Base-by-base conservation (phyloP, 2,797 vertebrate genomes). In the Lutjanus argentimaculatus region DNA sequence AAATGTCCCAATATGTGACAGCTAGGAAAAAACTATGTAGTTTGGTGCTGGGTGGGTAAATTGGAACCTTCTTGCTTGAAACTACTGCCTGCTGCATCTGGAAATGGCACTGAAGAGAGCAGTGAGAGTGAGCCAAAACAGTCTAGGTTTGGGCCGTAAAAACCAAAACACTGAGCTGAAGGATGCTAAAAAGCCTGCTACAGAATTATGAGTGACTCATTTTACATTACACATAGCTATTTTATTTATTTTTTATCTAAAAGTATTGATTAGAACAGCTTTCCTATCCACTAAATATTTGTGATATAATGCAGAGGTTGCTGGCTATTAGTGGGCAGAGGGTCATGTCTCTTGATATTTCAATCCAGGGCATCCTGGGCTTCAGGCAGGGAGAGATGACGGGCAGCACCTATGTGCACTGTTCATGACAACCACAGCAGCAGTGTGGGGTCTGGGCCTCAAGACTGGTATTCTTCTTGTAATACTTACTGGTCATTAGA, bases 241-340 rank as follows among this genome's bases (percentile, higher is more conserved):
- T 6, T 21, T 6, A 43, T 43, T 40, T 21, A 19, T 7, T 53
- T 40, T 12, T 69, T 66, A 68, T 36, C 19, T 46, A 17, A 55
- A 58, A 43, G 46, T 53, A 62, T 72, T 19, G 22, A 59, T 46
- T 49, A 67, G 55, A 61, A 17, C 51, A 67, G 30, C 17, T 67
- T 53, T 40, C 22, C 6, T 5, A 17, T 36, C 19, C 7, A 51
- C 30, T 55, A 61, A 30, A 22, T 51, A 42, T 43, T 51, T 48
- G 16, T 25, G 30, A 48, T 21, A 22, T 14, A 43, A 25, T 30
- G 13, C 59, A 42, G 7, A 30, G 11, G 16, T 25, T 17, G 22
- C 66, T 36, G 42, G 13, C 25, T 61, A 1, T 46, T 36, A 2
- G 13, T 42, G 3, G 30, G 8, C 16, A 48, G 19, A 55, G 22